Evolutionary conservation across 2,797 vertebrate species (phyloP).

Genomic region (Phrynocephalus vlangalii): DNA sequence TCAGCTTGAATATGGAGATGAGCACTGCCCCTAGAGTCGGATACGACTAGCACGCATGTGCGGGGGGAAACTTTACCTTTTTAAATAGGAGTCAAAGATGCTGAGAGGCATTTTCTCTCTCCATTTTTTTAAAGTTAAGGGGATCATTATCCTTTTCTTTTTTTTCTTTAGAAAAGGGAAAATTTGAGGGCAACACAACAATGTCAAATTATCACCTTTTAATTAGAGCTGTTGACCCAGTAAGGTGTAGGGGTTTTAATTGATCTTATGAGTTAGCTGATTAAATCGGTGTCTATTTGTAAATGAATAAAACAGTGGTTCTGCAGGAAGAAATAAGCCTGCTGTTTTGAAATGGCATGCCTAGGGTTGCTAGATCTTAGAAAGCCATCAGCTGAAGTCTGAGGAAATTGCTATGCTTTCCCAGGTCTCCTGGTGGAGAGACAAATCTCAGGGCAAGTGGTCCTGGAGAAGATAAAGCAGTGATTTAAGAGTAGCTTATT

Average conservation of each 20-base stretch:
- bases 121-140: slow-evolving; percentile 12
- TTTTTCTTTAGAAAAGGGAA: slow-evolving; percentile 24
- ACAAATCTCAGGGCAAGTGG: too few relatives aligned
- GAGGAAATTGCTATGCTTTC: too few relatives aligned
- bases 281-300: background rate
- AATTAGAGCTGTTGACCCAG: background rate
- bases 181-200: background rate
- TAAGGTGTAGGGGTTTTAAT: background rate
- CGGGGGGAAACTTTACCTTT: too few relatives aligned
- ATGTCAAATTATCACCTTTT: slow-evolving; percentile 21
- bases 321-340: background rate
- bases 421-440: too few relatives aligned
- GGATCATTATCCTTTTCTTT: background rate
- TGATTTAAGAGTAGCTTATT: too few relatives aligned
- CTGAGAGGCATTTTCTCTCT: slow-evolving; percentile 29
- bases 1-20: too few relatives aligned
- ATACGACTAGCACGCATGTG: too few relatives aligned
- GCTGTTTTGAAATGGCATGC: background rate
- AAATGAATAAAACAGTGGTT: background rate
- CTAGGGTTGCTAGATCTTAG: too few relatives aligned
- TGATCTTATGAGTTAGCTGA: background rate
- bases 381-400: too few relatives aligned
- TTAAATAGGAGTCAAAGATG: slow-evolving; percentile 22
- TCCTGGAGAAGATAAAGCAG: too few relatives aligned
- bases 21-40: too few relatives aligned